A percentile compares a stretch with the other conserved stretches of the same genome.
phyloP scores from a whole-genome alignment of 2,113 vertebrate species.

The Spermophilus dauricus region DNA sequence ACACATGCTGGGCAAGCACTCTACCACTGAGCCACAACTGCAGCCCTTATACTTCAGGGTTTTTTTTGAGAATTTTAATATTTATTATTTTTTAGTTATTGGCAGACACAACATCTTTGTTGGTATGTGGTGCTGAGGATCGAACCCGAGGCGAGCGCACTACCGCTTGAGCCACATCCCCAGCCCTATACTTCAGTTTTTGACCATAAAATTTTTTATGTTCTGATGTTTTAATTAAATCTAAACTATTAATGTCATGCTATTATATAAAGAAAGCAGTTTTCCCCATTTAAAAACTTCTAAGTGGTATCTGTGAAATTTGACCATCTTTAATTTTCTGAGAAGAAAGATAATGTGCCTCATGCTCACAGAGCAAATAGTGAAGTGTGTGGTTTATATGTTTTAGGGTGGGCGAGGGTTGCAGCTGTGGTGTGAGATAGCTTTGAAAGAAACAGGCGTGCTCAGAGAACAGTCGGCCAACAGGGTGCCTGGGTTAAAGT shows the following conservation, averaged over 20 bases:
- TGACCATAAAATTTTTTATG: background rate
- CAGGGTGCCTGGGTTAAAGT: too few species aligned
- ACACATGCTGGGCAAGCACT: too few species aligned
- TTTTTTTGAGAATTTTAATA: too few species aligned
- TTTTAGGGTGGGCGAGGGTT: background rate
- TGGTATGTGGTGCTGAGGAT: too few species aligned
- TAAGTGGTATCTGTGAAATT: slow-evolving; percentile 35
- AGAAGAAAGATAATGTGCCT: background rate
- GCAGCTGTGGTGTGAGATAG: background rate
- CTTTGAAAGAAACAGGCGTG: accelerated
- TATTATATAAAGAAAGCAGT: background rate
- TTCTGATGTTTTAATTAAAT: background rate
- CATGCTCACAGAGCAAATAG: background rate
- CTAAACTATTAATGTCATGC: background rate
- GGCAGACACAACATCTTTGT: too few species aligned
- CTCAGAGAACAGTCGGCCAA: background rate
- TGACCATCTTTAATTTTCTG: background rate
- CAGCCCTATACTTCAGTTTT: too few species aligned
- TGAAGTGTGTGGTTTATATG: background rate
- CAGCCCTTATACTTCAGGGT: too few species aligned
- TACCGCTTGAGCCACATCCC: too few species aligned
- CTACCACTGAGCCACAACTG: too few species aligned
- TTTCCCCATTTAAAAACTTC: background rate
- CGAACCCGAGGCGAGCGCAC: too few species aligned
- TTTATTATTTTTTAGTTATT: too few species aligned